Base-by-base conservation (phyloP, 2,888 invertebrate species). In the Marronus borbonicus region DNA sequence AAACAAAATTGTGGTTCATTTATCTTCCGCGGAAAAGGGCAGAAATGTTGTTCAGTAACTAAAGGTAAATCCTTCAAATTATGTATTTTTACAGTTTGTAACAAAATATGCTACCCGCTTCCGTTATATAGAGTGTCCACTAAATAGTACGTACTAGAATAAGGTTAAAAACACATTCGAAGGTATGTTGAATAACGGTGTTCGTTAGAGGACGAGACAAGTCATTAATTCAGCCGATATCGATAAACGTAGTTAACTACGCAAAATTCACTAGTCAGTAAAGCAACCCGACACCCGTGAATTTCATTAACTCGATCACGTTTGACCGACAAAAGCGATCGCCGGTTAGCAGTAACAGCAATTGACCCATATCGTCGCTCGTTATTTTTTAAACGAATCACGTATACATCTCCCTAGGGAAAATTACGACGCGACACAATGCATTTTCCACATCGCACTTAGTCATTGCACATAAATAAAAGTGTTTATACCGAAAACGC, bases 381-480 rank as follows among this genome's bases (percentile, higher is more conserved):
- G 17, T 52, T 52, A 52, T 17, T 17, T 52, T n/a, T 12, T 17
- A 52, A 52, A n/a, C 52, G 52, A 52, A 52, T 52, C 52, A 7
- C 3, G 8, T 52, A 10, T n/a, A 28, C 0, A 28, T 62, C 12
- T 24, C 28, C 62, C 28, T 7, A 60, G 28, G 60, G 44, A 44
- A 8, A 44, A 36, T 4, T 24, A 8, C 44, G 44, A 8, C 12
- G 12, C 44, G 12, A 8, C 44, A 4, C 36, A 2, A 14, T 65
- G 65, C 65, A 65, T 39, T 65, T 39, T n/a, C 39, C 31, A 3
- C 44, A 55, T n/a, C n/a, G 55, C 17, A 55, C 55, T 65, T 65
- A 12, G 36, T 39, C 65, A 44, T 3, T 1, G 44, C 2, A 2
- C 12, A 44, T 44, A 8, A 36, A 65, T 65, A 36, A n/a, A 10